Evolutionary conservation across 2,113 vertebrate genomes (phyloP), one percentile per base, ranked within the genome.

Genomic region (Corydoras sp.): DNA sequence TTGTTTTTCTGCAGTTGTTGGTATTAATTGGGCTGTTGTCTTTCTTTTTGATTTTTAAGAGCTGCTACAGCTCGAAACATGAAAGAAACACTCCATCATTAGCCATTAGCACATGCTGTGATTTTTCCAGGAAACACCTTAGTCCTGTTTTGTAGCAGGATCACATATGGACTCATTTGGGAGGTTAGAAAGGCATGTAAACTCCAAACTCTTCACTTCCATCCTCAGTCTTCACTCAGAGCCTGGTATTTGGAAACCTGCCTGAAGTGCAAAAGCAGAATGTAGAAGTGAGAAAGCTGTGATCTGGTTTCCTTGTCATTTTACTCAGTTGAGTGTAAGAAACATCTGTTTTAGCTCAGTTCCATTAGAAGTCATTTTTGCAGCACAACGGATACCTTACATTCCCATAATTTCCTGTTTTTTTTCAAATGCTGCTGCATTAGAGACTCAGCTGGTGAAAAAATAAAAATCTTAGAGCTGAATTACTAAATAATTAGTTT

Each of bases 321-420:
- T 9, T 24, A 65, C 64, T 58, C 35, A 4, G 49, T 75, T 60
- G 54, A 76, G 61, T 48, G 53, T 64, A 74, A 76, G 35, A 72
- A 74, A 79, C 75, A 74, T 80, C 74, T 75, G 76, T 72, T 69
- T 64, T 35, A 72, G 64, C 64, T 64, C 59, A 75, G 48, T 59
- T 48, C 43, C 43, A 31, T 75, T 76, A 43, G 50, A 59, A 69
- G 72, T 77, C 9, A 70, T 73, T 76, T 66, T 15, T 71, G 48
- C 51, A 71, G 55, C 51, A 35, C 13, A 61, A 35, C 58, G 24
- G 66, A 73, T 71, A 68, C 61, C 54, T 69, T 15, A 54, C 56
- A 78, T 76, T 80, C 61, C 58, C 29, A 5, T 54, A 61, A 43
- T 73, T 55, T 62, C 68, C 58, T 62, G 51, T 18, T 35, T 64